Percentiles rank a stretch among this genome's conserved stretches.
Evolutionary conservation across 2,113 vertebrate genomes (phyloP).

Genomic region (Heterocephalus glaber): DNA sequence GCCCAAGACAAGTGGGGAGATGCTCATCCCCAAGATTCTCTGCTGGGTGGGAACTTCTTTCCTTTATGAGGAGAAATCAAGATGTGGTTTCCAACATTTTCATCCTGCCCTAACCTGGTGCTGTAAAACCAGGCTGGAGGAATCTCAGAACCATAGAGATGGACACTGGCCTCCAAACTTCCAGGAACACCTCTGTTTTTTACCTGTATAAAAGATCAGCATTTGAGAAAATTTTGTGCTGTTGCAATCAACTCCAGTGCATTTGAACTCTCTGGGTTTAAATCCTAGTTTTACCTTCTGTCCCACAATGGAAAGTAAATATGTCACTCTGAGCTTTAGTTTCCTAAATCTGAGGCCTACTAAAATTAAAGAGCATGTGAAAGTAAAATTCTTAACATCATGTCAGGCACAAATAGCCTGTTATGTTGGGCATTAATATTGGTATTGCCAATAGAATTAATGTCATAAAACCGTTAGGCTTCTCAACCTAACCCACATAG

Average conservation of each 20-base stretch:
- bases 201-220: not conserved
- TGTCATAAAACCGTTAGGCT: not conserved
- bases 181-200: not conserved
- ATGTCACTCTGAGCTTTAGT: not conserved
- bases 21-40: not conserved
- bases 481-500: not conserved
- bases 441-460: not conserved
- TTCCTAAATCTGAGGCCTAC: not conserved
- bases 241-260: not conserved
- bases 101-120: not conserved
- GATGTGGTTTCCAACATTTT: too few species aligned
- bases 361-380: not conserved
- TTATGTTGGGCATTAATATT: accelerated
- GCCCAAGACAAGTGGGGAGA: too few species aligned
- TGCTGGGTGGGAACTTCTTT: not conserved
- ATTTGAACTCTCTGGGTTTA: not conserved
- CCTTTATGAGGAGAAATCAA: not conserved
- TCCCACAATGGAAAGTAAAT: not conserved
- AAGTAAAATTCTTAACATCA: not conserved
- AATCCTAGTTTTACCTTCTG: not conserved
- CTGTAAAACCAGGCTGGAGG: not conserved
- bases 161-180: not conserved
- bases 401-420: not conserved
- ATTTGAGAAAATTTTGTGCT: not conserved
- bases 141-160: not conserved